A percentile compares a stretch with the other conserved stretches of the same genome.
These are phyloP conservation scores for Rhinolophus sinicus DNA, from an alignment of 2,113 vertebrate species.

Conservation along the genomic window DNA sequence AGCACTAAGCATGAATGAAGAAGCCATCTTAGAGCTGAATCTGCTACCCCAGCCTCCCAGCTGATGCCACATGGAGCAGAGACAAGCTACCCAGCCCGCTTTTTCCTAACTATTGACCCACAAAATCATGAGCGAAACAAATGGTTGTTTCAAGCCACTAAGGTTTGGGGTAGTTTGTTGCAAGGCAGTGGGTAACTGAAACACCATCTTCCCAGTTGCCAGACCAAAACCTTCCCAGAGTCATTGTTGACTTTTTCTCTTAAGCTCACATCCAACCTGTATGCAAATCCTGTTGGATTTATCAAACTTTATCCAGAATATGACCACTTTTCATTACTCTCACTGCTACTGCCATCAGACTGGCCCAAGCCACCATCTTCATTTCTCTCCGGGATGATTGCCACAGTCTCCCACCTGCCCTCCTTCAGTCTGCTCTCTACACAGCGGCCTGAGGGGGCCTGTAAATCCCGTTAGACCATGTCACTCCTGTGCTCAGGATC, in stretches of 20 bases:
- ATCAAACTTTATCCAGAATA: background rate
- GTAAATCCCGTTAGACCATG: background rate
- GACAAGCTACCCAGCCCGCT: background rate
- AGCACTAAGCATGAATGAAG: fast-evolving
- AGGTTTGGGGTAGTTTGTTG: background rate
- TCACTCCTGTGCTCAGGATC: background rate
- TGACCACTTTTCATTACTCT: background rate
- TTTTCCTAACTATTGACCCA: background rate
- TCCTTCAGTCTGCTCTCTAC: background rate
- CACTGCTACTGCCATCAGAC: fast-evolving
- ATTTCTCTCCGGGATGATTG: background rate
- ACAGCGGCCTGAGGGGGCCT: background rate
- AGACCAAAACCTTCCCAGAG: background rate
- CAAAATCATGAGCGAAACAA: background rate
- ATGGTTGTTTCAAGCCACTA: background rate
- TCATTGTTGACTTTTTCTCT: background rate
- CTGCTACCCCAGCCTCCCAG: background rate
- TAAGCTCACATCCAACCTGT: background rate
- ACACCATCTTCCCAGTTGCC: background rate
- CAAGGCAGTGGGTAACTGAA: background rate
- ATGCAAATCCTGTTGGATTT: background rate
- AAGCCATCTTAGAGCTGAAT: background rate
- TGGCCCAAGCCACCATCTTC: background rate
- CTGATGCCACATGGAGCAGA: background rate
- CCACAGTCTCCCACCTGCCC: background rate